Conservation (phyloP, 2,797 vertebrate species). For the Alexandromys oeconomus region DNA sequence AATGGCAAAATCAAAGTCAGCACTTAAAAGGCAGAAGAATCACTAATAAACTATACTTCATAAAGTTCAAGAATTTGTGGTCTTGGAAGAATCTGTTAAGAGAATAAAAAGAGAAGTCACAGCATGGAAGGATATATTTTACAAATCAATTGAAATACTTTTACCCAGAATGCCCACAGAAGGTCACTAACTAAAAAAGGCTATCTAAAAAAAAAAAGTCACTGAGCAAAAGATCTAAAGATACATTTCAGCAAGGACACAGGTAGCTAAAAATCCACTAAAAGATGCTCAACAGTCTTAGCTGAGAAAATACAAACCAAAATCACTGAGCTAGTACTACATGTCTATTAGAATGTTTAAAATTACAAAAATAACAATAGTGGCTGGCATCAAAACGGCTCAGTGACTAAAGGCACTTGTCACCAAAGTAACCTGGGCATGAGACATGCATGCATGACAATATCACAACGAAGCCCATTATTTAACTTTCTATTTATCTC, state of each 20-base stretch:
- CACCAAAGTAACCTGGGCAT: neutral
- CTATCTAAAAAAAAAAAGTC: neutral
- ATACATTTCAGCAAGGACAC: neutral
- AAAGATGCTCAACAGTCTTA: slow-evolving; percentile 18
- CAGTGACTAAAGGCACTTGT: neutral
- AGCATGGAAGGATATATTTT: neutral
- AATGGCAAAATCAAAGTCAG: neutral
- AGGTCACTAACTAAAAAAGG: slow-evolving; percentile 13
- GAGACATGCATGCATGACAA: neutral
- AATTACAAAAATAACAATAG: neutral
- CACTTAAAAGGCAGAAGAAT: neutral
- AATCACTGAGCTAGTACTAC: neutral
- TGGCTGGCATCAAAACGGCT: neutral
- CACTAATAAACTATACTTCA: neutral
- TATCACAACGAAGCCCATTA: neutral
- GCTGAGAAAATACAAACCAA: neutral
- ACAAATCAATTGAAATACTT: slow-evolving; percentile 1
- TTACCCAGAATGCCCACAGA: neutral
- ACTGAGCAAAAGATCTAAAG: slow-evolving; percentile 32
- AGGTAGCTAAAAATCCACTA: neutral
- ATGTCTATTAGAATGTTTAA: neutral
- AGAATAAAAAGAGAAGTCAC: neutral
- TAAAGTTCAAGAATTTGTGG: slow-evolving; percentile 18
- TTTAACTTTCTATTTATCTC: neutral
- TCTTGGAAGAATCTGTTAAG: neutral